Evolutionary conservation across 1,140 invertebrate genomes (phyloP).

Genomic region (Leucophenga varia): DNA sequence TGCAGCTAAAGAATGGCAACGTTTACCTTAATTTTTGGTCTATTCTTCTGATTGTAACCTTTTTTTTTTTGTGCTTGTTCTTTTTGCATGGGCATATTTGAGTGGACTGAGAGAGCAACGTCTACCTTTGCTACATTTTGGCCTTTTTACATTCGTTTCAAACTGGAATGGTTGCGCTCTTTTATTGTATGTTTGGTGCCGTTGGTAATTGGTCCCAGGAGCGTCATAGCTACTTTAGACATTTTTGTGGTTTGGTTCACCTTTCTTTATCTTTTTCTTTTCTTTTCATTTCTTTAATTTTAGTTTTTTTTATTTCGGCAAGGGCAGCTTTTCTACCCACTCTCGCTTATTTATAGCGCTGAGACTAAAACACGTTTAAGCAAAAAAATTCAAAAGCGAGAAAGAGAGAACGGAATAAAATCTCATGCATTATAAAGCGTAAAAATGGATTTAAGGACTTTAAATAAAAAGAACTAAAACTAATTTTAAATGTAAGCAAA

Average conservation of each 20-base stretch:
- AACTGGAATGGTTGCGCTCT: too few species aligned
- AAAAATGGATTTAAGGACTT: too few species aligned
- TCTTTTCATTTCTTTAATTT: constrained; percentile 4
- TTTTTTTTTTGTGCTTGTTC: too few species aligned
- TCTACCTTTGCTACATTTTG: too few species aligned
- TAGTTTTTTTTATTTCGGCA: too few species aligned
- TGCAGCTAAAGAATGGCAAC: constrained; percentile 29
- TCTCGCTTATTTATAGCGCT: constrained; percentile 42
- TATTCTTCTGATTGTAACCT: too few species aligned
- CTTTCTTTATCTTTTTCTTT: not conserved
- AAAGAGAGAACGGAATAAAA: not conserved
- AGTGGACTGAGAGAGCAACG: too few species aligned
- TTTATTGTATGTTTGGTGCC: not conserved
- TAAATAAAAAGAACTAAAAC: too few species aligned
- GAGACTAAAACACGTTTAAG: constrained; percentile 5
- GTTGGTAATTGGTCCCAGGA: constrained; percentile 44
- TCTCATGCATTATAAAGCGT: constrained; percentile 28
- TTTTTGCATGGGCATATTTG: too few species aligned
- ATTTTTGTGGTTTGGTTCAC: constrained; percentile 21
- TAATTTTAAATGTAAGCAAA: too few species aligned
- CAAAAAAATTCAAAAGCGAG: constrained; percentile 31
- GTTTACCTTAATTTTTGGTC: constrained; percentile 48
- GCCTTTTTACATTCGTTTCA: too few species aligned
- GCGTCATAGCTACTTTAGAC: constrained; percentile 45
- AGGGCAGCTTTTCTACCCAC: too few species aligned